Conservation (phyloP, 2,797 vertebrate species). For the Rhincodon typus region DNA sequence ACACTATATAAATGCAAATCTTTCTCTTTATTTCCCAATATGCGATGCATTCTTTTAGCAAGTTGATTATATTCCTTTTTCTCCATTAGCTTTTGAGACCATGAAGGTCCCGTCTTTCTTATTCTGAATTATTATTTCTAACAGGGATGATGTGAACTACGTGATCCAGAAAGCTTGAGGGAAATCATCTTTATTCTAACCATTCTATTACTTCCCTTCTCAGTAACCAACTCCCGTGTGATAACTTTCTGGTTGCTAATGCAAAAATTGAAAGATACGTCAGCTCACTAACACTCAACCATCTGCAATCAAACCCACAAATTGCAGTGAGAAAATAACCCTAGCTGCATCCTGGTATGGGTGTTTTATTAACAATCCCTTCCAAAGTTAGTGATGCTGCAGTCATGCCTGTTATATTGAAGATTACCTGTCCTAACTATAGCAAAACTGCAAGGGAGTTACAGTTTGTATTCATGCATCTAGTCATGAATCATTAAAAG, state of each 20-base stretch:
- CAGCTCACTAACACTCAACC: slow-evolving; percentile 1
- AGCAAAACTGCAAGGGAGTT: slow-evolving; percentile 20
- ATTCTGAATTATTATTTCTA: slow-evolving; percentile 13
- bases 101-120: not conserved
- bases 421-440: not conserved
- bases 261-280: not conserved
- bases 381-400: not conserved
- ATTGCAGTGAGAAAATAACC: not conserved
- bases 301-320: not conserved
- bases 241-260: not conserved
- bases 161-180: slow-evolving; percentile 12
- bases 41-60: not conserved
- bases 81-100: not conserved
- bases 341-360: not conserved
- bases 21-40: not conserved
- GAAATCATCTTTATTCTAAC: not conserved
- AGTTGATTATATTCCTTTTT: not conserved
- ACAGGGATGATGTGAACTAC: not conserved
- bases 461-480: not conserved
- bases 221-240: not conserved
- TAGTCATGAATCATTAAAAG: slow-evolving; percentile 1
- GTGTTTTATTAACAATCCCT: not conserved
- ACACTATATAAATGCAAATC: not conserved
- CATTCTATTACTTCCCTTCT: not conserved
- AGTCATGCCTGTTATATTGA: slow-evolving; percentile 6